A percentile compares a stretch with the other conserved stretches of the same genome.
These are phyloP conservation scores for Zele albiditarsus DNA, from an alignment of 2,888 invertebrate species.

Conservation along the genomic window DNA sequence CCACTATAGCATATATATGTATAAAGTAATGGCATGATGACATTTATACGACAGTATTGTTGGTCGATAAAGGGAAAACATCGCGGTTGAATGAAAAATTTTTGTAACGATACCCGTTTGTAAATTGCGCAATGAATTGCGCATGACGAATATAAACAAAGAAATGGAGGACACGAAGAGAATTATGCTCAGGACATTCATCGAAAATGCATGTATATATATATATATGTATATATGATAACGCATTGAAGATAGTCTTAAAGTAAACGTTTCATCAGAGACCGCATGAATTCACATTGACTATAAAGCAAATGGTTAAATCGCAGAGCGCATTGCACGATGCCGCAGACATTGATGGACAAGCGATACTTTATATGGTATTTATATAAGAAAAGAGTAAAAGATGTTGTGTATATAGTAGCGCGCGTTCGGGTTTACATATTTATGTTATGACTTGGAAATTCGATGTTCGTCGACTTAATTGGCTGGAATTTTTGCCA, in stretches of 20 bases:
- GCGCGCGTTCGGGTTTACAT: conserved; percentile 68
- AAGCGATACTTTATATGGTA: conserved; percentile 70
- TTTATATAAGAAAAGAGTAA: conserved; percentile 43
- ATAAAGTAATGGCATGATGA: conserved; percentile 8
- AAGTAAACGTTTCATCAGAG: conserved; percentile 33
- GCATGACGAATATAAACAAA: conserved; percentile 11
- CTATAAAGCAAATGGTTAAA: conserved; percentile 60
- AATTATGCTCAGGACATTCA: conserved; percentile 23
- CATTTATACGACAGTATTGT: conserved; percentile 12
- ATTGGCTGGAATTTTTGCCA: conserved; percentile 70
- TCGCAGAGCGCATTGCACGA: not conserved
- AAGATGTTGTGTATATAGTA: conserved; percentile 49
- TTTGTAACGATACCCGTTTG: conserved; percentile 1
- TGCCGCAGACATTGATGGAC: conserved; percentile 70
- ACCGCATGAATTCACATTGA: conserved; percentile 60
- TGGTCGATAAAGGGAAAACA: not conserved
- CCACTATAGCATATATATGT: not conserved
- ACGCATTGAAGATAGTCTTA: conserved; percentile 48
- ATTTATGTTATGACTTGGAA: conserved; percentile 71
- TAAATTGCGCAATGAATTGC: conserved; percentile 16
- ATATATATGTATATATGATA: conserved; percentile 61
- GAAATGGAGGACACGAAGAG: conserved; percentile 7
- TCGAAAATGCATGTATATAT: conserved; percentile 50
- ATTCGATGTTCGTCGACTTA: conserved; percentile 64
- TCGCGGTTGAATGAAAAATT: not conserved